Evolutionary conservation across 1,140 invertebrate species (phyloP).

Genomic region (Drosophila navojoa): DNA sequence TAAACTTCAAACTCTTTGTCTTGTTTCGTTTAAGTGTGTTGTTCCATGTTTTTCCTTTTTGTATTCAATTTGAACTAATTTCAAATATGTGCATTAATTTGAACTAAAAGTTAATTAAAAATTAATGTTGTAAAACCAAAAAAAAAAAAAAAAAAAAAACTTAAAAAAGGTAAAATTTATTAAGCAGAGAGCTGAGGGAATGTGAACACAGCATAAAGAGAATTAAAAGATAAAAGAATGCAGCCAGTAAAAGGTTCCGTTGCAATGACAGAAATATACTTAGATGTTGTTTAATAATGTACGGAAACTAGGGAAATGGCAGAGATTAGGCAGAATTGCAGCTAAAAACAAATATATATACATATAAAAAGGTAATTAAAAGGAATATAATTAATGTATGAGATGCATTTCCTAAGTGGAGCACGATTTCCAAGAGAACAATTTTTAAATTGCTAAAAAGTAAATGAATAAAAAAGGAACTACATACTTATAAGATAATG

Average conservation of each 20-base stretch:
- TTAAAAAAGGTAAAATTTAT: constrained; percentile 41
- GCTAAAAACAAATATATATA: constrained; percentile 38
- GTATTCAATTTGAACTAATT: constrained; percentile 52
- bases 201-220: constrained; percentile 59
- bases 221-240: constrained; percentile 20
- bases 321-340: constrained; percentile 36
- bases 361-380: constrained; percentile 1
- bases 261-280: constrained; percentile 42
- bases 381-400: constrained; percentile 9
- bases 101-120: constrained; percentile 79
- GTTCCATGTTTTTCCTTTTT: constrained; percentile 45
- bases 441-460: constrained; percentile 63
- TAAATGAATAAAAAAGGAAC: constrained; percentile 48
- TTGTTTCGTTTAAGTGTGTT: constrained; percentile 50
- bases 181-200: constrained; percentile 38
- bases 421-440: constrained; percentile 30
- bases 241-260: constrained; percentile 64
- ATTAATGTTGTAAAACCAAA: constrained; percentile 82
- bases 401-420: constrained; percentile 28
- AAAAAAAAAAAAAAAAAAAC: constrained; percentile 68
- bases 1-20: constrained; percentile 15
- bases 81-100: constrained; percentile 79
- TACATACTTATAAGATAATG: constrained; percentile 72
- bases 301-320: constrained; percentile 22
- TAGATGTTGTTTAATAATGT: background rate